These are phyloP conservation scores for Sturnus vulgaris DNA, from an alignment of 2,113 vertebrate genomes.

Conservation along the genomic window DNA sequence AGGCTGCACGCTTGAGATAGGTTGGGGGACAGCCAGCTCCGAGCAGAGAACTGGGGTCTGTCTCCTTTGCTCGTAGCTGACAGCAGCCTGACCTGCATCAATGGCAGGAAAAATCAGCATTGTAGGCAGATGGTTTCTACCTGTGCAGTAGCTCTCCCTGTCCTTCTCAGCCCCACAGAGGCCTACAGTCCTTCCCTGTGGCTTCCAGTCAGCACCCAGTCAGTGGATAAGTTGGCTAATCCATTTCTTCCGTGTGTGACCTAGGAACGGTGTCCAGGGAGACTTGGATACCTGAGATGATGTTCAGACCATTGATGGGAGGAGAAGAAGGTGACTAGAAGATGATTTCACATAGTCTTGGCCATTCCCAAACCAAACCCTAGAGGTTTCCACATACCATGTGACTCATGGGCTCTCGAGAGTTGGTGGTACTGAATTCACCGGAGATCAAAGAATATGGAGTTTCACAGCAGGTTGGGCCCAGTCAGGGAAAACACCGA, in stretches of 20 bases:
- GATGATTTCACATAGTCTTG: background rate
- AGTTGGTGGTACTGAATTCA: background rate
- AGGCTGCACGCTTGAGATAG: background rate
- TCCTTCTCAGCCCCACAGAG: background rate
- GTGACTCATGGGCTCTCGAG: background rate
- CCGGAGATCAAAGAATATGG: slow-evolving; percentile 2
- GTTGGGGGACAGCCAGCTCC: background rate
- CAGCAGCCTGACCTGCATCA: background rate
- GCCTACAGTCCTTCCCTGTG: background rate
- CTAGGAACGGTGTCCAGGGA: background rate
- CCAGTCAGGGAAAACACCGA: background rate
- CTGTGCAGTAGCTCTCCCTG: background rate
- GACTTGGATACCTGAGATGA: background rate
- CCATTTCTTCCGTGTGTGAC: background rate
- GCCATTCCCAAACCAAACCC: background rate
- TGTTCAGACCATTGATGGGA: background rate
- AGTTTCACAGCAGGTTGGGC: background rate
- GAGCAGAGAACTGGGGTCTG: background rate
- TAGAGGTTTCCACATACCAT: background rate
- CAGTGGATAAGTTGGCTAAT: background rate
- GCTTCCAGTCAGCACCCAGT: background rate
- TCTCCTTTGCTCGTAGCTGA: background rate
- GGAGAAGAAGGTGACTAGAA: slow-evolving; percentile 33
- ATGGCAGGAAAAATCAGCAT: background rate
- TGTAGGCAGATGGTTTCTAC: background rate